Evolutionary conservation across 30 jellyfish, hydroid and myxozoan genomes (phyloP).

Genomic region (Pelagia noctiluca): DNA sequence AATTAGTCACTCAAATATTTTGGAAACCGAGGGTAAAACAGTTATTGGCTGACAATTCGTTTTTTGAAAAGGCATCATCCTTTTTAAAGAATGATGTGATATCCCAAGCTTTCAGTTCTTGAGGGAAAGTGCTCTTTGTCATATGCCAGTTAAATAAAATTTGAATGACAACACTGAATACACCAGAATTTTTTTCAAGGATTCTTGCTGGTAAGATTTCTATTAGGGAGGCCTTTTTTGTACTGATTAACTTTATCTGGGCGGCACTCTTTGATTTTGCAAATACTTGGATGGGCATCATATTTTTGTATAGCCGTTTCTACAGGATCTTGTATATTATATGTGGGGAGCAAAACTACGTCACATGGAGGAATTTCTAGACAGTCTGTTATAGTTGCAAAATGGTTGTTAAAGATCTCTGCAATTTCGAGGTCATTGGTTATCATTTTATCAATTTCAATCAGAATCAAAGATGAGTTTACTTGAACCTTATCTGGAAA

Average conservation of each 20-base stretch:
- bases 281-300: constrained; percentile 25
- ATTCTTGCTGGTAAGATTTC: constrained; percentile 3
- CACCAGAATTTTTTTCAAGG: not conserved
- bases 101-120: constrained; percentile 27
- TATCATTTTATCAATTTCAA: constrained; percentile 27
- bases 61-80: no score
- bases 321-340: constrained; percentile 29
- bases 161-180: not conserved
- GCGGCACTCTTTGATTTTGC: not conserved
- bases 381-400: constrained; percentile 31
- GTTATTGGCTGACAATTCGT: constrained; percentile 36
- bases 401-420: constrained; percentile 36
- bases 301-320: constrained; percentile 33
- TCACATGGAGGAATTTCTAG: constrained; percentile 10
- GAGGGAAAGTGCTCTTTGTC: not conserved
- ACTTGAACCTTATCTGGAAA: constrained; percentile 20
- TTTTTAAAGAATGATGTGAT: constrained; percentile 10
- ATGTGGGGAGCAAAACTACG: not conserved
- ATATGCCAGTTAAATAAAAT: not conserved
- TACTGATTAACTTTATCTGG: not conserved
- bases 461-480: constrained; percentile 20
- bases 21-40: constrained; percentile 20
- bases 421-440: constrained; percentile 49
- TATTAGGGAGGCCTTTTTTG: no score
- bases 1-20: constrained; percentile 4